Evolutionary conservation across 2,113 vertebrate genomes (phyloP).

Genomic region (Xenopus borealis): DNA sequence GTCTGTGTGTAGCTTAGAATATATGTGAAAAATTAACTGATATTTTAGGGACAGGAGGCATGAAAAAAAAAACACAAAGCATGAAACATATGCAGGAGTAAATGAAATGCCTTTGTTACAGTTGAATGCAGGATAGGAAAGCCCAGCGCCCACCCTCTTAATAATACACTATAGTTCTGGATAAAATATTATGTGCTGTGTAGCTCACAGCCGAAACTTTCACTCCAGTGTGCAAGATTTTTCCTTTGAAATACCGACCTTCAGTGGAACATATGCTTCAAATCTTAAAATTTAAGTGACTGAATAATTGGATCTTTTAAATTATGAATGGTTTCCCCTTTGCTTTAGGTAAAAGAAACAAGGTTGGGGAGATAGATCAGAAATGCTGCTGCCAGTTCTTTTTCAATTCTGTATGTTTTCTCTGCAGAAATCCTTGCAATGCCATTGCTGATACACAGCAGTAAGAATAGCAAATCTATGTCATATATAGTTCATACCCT

Average conservation of each 20-base stretch:
- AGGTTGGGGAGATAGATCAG: slow-evolving; percentile 38
- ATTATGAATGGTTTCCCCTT: slow-evolving; percentile 42
- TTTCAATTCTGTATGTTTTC: slow-evolving; percentile 34
- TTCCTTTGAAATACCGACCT: slow-evolving; percentile 25
- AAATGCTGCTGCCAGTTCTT: slow-evolving; percentile 35
- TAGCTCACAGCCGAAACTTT: slow-evolving; percentile 23
- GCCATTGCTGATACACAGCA: slow-evolving; percentile 7
- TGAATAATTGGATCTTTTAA: slow-evolving; percentile 42
- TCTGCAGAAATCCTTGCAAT: slow-evolving; percentile 32
- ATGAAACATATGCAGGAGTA: too few relatives aligned
- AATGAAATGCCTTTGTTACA: background rate
- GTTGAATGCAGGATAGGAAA: background rate
- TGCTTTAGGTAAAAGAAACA: slow-evolving; percentile 46
- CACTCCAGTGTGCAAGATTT: slow-evolving; percentile 9
- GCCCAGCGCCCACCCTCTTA: background rate
- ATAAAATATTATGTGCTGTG: slow-evolving; percentile 5
- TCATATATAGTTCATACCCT: slow-evolving; percentile 33
- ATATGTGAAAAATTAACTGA: too few relatives aligned
- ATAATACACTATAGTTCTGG: slow-evolving; percentile 8
- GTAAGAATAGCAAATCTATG: slow-evolving; percentile 16
- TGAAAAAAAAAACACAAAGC: background rate
- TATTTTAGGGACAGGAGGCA: too few relatives aligned
- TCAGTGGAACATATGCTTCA: slow-evolving; percentile 40
- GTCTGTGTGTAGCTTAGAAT: too few relatives aligned
- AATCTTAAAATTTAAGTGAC: slow-evolving; percentile 40